Percentiles rank a stretch among this genome's conserved stretches.
These are phyloP conservation scores for Nesoenas mayeri DNA, from an alignment of 2,113 vertebrate genomes.

Conservation along the genomic window DNA sequence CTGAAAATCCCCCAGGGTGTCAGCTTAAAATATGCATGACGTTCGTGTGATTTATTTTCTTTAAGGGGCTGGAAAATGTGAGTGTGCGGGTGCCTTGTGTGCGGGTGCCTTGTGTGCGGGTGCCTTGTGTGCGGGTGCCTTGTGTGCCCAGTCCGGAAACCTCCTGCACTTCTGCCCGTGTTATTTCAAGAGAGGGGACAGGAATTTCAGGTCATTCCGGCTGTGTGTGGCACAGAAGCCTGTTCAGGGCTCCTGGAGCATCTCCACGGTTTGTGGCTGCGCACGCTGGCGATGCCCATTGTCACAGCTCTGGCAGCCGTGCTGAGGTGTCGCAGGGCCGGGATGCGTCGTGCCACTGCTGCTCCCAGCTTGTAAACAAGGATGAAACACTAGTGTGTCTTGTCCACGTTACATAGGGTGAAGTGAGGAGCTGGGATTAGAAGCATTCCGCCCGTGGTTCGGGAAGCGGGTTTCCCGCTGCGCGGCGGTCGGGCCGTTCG, in stretches of 20 bases:
- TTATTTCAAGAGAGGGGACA: background rate
- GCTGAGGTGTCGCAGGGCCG: background rate
- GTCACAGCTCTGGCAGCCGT: background rate
- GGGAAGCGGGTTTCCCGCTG: fast-evolving
- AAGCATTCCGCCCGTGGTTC: background rate
- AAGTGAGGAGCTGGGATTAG: background rate
- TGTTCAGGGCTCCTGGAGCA: background rate
- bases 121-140: no score
- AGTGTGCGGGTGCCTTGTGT: background rate
- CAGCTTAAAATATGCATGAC: constrained; percentile 50
- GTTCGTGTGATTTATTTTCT: constrained; percentile 54
- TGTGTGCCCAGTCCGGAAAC: fast-evolving
- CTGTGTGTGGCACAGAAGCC: background rate
- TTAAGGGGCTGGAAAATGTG: constrained; percentile 54
- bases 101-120: no score
- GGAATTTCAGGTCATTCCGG: background rate
- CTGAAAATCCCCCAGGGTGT: constrained; percentile 49
- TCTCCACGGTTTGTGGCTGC: background rate
- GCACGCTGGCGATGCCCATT: background rate
- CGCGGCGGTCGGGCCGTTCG: background rate
- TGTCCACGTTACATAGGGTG: fast-evolving
- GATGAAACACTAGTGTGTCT: background rate
- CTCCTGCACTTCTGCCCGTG: fast-evolving
- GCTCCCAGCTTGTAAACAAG: background rate
- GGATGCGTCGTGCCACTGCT: background rate